These are phyloP conservation scores for Podarcis cretensis DNA, from an alignment of 2,113 vertebrate genomes.

Conservation along the genomic window DNA sequence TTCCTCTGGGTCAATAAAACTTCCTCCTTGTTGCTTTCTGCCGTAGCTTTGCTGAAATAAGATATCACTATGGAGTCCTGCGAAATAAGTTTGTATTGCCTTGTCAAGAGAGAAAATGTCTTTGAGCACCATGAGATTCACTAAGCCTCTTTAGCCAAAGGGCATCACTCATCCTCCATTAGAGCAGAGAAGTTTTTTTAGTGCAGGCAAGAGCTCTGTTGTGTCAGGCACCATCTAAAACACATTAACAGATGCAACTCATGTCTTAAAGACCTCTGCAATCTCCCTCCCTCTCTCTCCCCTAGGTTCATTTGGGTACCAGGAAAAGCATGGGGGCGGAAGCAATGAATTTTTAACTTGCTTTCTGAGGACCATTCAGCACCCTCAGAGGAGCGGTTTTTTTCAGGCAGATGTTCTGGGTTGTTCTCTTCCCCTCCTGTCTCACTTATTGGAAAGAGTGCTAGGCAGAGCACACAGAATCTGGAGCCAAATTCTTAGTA, in stretches of 20 bases:
- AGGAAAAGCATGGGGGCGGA: neutral
- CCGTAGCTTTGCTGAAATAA: neutral
- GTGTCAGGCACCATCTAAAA: neutral
- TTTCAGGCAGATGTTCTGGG: slow-evolving; percentile 11
- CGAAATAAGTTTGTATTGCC: neutral
- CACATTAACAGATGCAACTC: neutral
- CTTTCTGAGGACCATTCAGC: neutral
- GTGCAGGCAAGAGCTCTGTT: neutral
- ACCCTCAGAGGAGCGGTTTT: slow-evolving; percentile 5
- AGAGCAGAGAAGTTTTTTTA: neutral
- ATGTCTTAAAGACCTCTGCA: slow-evolving; percentile 12
- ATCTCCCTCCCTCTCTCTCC: neutral
- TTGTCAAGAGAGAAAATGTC: neutral
- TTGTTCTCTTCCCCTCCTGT: neutral
- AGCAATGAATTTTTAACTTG: neutral
- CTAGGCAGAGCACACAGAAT: neutral
- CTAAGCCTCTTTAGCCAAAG: slow-evolving; percentile 8
- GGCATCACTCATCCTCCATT: neutral
- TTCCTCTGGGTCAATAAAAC: neutral
- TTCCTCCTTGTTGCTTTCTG: neutral
- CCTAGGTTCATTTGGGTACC: neutral
- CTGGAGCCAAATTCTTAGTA: neutral
- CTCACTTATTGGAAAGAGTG: neutral
- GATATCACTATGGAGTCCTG: neutral
- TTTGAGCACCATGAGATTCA: neutral